Percentiles rank a stretch among this genome's conserved stretches.
Conservation (phyloP, 1,140 invertebrate genomes). For the Matsumurasca onukii region DNA sequence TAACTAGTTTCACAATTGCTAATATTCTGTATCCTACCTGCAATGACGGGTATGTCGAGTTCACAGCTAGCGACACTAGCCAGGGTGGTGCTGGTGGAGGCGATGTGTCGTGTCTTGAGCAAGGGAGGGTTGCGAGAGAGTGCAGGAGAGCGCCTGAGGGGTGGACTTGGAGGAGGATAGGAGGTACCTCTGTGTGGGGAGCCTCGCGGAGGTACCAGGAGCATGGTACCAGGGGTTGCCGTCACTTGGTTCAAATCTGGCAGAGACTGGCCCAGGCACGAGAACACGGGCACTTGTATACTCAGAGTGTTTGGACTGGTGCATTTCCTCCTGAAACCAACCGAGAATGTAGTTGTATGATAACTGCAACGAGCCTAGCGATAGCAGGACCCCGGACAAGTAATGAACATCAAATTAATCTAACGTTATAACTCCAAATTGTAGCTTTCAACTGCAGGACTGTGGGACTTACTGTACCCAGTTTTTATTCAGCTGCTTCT, state of each 20-base stretch:
- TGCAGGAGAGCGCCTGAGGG: conserved; percentile 64
- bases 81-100: conserved; percentile 14
- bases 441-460: too few relatives aligned
- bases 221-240: conserved; percentile 51
- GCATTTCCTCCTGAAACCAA: conserved; percentile 45
- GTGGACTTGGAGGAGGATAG: conserved; percentile 75
- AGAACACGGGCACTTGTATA: conserved; percentile 66
- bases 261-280: conserved; percentile 66
- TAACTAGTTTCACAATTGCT: too few relatives aligned
- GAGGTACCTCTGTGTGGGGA: conserved; percentile 62
- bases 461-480: too few relatives aligned
- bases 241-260: conserved; percentile 65
- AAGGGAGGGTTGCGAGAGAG: conserved; percentile 74
- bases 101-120: conserved; percentile 63
- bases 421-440: too few relatives aligned
- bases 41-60: conserved; percentile 50
- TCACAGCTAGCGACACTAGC: conserved; percentile 46
- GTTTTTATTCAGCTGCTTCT: too few relatives aligned
- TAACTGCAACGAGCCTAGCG: too few relatives aligned
- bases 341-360: too few relatives aligned
- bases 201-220: conserved; percentile 52
- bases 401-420: too few relatives aligned
- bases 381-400: too few relatives aligned
- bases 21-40: too few relatives aligned
- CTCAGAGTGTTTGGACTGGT: conserved; percentile 70